phyloP scores from a whole-genome alignment of 1,140 invertebrate species.

The Limonius californicus region DNA sequence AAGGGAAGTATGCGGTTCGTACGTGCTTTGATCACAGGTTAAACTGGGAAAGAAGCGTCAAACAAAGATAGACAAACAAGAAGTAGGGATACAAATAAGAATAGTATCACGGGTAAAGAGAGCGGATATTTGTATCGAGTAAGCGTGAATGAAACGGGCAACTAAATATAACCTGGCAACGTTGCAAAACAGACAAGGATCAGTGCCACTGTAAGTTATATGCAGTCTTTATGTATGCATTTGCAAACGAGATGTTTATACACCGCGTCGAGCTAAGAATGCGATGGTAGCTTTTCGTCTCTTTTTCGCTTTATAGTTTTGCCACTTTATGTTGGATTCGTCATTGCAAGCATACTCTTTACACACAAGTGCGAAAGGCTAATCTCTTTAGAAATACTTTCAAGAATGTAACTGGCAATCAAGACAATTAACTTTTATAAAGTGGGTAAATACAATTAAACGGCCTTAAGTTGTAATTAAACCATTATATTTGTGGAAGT shows the following conservation, averaged over 20 bases:
- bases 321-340: not conserved
- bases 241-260: conserved; percentile 44
- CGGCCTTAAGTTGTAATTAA: not conserved
- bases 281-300: conserved; percentile 16
- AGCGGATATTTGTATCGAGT: conserved; percentile 1
- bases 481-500: no score
- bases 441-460: not conserved
- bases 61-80: conserved; percentile 33
- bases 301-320: conserved; percentile 2
- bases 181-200: conserved; percentile 36
- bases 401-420: not conserved
- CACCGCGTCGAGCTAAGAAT: conserved; percentile 34
- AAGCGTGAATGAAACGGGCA: conserved; percentile 8
- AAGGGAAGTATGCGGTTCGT: conserved; percentile 35
- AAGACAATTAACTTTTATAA: conserved; percentile 6
- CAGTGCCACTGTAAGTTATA: conserved; percentile 41
- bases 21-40: conserved; percentile 39
- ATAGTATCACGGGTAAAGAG: conserved; percentile 26
- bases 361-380: not conserved
- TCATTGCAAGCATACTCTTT: conserved; percentile 1
- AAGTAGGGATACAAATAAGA: conserved; percentile 34
- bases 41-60: conserved; percentile 35
- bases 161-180: conserved; percentile 28
- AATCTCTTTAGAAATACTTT: not conserved
- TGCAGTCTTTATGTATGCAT: conserved; percentile 41